These are phyloP conservation scores for Syngnathus floridae DNA, from an alignment of 2,113 vertebrate species.

Conservation along the genomic window DNA sequence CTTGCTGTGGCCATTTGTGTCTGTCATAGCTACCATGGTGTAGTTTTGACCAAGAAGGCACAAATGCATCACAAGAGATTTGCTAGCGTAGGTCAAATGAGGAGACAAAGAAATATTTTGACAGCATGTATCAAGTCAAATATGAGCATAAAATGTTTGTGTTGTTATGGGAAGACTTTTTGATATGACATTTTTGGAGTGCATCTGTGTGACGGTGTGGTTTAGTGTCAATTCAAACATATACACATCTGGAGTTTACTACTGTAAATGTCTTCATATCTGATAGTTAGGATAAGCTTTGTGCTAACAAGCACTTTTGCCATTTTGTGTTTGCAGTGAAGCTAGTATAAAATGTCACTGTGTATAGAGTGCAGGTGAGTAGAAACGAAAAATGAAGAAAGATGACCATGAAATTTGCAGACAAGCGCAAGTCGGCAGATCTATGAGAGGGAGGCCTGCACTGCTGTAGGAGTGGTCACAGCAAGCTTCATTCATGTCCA, in stretches of 20 bases:
- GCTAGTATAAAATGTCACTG: neutral
- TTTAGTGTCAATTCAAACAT: neutral
- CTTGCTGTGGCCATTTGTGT: conserved; percentile 47
- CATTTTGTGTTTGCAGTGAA: neutral
- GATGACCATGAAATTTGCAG: neutral
- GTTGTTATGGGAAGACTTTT: neutral
- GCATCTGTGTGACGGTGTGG: too few relatives aligned
- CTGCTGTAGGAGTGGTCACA: too few relatives aligned
- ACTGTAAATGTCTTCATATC: neutral
- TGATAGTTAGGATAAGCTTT: neutral
- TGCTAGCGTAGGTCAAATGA: conserved; percentile 30
- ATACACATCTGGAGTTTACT: neutral
- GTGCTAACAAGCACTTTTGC: neutral
- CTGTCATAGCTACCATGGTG: conserved; percentile 43
- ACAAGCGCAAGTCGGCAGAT: too few relatives aligned
- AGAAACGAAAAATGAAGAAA: neutral
- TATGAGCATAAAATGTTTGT: conserved; percentile 3
- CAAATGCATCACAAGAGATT: conserved; percentile 39
- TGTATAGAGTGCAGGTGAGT: neutral
- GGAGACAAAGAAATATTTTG: conserved; percentile 22
- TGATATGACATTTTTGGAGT: too few relatives aligned
- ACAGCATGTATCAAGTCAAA: neutral
- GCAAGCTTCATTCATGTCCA: too few relatives aligned
- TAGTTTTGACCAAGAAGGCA: conserved; percentile 52
- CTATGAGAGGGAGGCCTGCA: too few relatives aligned